Percentiles rank a stretch among this genome's conserved stretches.
Conservation (phyloP, 2,888 invertebrate species). For the Phorcus lineatus region DNA sequence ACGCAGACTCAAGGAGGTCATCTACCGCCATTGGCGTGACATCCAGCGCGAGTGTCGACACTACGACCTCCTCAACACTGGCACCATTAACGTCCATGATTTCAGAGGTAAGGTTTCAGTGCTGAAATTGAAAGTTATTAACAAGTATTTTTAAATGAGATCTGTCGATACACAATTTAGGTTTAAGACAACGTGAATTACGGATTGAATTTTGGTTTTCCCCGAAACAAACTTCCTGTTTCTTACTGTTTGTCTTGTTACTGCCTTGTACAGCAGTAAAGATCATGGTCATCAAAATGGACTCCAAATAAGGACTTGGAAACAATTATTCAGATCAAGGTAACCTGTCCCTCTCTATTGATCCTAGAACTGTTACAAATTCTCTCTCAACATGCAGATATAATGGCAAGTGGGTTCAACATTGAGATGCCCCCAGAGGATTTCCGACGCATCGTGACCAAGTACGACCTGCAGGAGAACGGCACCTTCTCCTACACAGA, state of each 20-base stretch:
- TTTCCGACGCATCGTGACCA: slow-evolving; percentile 64
- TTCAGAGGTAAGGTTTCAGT: slow-evolving; percentile 61
- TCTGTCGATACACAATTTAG: too few relatives aligned
- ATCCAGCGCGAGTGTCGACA: slow-evolving; percentile 69
- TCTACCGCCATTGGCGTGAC: slow-evolving; percentile 69
- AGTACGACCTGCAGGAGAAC: slow-evolving; percentile 71
- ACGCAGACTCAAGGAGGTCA: slow-evolving; percentile 54
- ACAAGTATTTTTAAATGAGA: too few relatives aligned
- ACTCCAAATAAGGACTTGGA: too few relatives aligned
- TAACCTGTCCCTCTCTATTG: neutral
- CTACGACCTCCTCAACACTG: slow-evolving; percentile 63
- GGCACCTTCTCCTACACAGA: slow-evolving; percentile 70
- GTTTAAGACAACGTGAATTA: too few relatives aligned
- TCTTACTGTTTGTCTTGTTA: too few relatives aligned
- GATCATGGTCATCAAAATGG: too few relatives aligned
- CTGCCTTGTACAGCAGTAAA: too few relatives aligned
- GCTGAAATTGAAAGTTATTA: too few relatives aligned
- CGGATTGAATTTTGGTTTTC: too few relatives aligned
- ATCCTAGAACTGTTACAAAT: neutral
- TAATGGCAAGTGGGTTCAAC: slow-evolving; percentile 54
- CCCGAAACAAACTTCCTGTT: too few relatives aligned
- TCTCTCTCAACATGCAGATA: slow-evolving; percentile 47
- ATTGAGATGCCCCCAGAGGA: slow-evolving; percentile 61
- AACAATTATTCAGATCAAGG: neutral
- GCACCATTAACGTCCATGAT: slow-evolving; percentile 62